Evolutionary conservation across 2,888 invertebrate genomes (phyloP).

Genomic region (Acleris cristana): DNA sequence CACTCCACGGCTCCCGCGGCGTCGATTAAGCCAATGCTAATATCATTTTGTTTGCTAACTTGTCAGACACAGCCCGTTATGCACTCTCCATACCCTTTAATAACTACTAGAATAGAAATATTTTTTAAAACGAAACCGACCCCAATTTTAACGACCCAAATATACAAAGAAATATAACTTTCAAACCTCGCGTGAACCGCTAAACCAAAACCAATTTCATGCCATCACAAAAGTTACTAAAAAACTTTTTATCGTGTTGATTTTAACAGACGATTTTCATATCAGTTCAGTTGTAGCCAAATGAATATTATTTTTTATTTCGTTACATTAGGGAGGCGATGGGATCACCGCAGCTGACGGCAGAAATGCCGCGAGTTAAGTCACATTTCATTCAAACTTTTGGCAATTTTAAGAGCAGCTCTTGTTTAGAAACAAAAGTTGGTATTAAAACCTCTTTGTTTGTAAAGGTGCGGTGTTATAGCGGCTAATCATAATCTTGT

Average conservation of each 20-base stretch:
- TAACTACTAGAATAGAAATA: background rate
- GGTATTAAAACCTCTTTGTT: conserved; percentile 66
- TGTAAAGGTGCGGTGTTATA: conserved; percentile 62
- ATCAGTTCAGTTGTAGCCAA: conserved; percentile 61
- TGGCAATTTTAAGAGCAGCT: conserved; percentile 72
- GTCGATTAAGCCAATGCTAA: conserved; percentile 78
- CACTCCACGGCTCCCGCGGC: conserved; percentile 61
- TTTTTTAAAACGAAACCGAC: background rate
- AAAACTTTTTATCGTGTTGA: conserved; percentile 49
- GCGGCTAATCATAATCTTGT: conserved; percentile 60
- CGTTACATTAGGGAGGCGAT: conserved; percentile 71
- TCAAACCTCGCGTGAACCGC: conserved; percentile 27
- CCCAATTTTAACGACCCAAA: background rate
- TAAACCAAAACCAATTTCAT: conserved; percentile 23
- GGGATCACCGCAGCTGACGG: conserved; percentile 79
- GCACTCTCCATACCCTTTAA: conserved; percentile 4
- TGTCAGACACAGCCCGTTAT: conserved; percentile 56
- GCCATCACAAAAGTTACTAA: conserved; percentile 35
- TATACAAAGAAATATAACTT: conserved; percentile 1
- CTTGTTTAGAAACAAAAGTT: conserved; percentile 72
- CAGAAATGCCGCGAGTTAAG: conserved; percentile 71
- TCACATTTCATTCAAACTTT: conserved; percentile 79
- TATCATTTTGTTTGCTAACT: conserved; percentile 74
- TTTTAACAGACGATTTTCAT: conserved; percentile 53
- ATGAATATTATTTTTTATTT: conserved; percentile 74